Evolutionary conservation across 2,797 vertebrate genomes (phyloP).

Genomic region (Echiichthys vipera): DNA sequence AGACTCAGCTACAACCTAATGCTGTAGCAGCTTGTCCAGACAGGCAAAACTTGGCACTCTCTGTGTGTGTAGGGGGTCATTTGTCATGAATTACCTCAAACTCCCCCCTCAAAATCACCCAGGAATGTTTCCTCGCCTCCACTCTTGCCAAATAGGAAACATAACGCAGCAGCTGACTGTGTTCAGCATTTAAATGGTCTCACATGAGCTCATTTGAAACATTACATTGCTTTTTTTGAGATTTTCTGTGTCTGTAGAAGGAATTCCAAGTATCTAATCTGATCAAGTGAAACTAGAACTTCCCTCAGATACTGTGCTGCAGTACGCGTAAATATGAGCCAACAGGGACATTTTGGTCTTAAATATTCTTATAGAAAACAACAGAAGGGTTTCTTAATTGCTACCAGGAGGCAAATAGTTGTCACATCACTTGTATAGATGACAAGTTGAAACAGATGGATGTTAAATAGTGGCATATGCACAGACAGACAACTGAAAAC

Average conservation of each 20-base stretch:
- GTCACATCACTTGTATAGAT: conserved; percentile 1
- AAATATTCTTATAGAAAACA: conserved; percentile 1
- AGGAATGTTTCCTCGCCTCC: conserved; percentile 61
- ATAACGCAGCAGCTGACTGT: conserved; percentile 16
- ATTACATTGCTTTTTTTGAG: conserved; percentile 9
- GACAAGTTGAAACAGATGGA: conserved; percentile 41
- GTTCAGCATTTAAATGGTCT: conserved; percentile 15
- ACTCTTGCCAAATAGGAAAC: conserved; percentile 20
- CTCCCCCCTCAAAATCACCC: conserved; percentile 52
- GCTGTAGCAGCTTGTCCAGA: conserved; percentile 60
- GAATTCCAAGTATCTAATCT: conserved; percentile 45
- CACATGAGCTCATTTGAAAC: conserved; percentile 28
- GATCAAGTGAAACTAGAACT: conserved; percentile 27
- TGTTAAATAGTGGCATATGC: conserved; percentile 12
- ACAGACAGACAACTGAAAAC: conserved; percentile 6
- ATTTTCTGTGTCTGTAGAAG: conserved; percentile 12
- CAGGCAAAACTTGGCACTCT: conserved; percentile 45
- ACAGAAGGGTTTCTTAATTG: conserved; percentile 29
- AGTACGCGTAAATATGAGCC: conserved; percentile 1
- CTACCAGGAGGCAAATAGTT: conserved; percentile 18
- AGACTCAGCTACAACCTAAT: background rate
- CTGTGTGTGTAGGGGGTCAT: conserved; percentile 52
- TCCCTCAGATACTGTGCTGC: background rate
- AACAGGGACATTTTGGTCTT: conserved; percentile 2
- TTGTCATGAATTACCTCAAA: conserved; percentile 64